Evolutionary conservation across 1,140 invertebrate species (phyloP).

Genomic region (Elymnias hypermnestra): DNA sequence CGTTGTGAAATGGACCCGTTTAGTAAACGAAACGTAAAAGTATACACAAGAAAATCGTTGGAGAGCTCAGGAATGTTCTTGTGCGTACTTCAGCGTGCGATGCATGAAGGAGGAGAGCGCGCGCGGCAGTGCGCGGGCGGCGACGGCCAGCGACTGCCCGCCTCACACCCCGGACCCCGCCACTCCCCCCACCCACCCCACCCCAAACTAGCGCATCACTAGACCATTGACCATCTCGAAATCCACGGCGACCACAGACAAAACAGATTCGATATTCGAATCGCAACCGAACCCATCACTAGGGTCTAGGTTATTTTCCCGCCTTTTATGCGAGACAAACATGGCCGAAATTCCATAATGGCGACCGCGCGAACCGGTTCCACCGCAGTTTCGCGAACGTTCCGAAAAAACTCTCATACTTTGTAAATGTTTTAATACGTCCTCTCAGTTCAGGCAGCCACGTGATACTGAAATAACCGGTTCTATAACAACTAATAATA

Average conservation of each 20-base stretch:
- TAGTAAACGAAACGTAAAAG: slow-evolving; percentile 25
- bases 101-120: slow-evolving; percentile 29
- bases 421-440: too few relatives aligned
- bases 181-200: slow-evolving; percentile 27
- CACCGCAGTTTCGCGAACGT: slow-evolving; percentile 46
- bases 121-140: slow-evolving; percentile 54
- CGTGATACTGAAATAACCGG: slow-evolving; percentile 59
- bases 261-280: slow-evolving; percentile 36
- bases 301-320: slow-evolving; percentile 30
- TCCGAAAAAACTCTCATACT: slow-evolving; percentile 33
- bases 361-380: slow-evolving; percentile 48
- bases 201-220: slow-evolving; percentile 12
- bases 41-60: too few relatives aligned
- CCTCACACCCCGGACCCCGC: slow-evolving; percentile 41
- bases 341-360: slow-evolving; percentile 63
- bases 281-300: slow-evolving; percentile 27
- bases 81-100: slow-evolving; percentile 37
- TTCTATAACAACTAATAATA: slow-evolving; percentile 30
- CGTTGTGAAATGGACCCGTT: slow-evolving; percentile 25
- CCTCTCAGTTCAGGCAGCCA: slow-evolving; percentile 44
- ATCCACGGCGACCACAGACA: slow-evolving; percentile 38
- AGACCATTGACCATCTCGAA: slow-evolving; percentile 33
- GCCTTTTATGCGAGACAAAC: slow-evolving; percentile 45
- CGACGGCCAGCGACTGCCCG: slow-evolving; percentile 50
- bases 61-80: too few relatives aligned